Base-by-base conservation (phyloP, 2,797 vertebrate genomes). In the Crocidura indochinensis region DNA sequence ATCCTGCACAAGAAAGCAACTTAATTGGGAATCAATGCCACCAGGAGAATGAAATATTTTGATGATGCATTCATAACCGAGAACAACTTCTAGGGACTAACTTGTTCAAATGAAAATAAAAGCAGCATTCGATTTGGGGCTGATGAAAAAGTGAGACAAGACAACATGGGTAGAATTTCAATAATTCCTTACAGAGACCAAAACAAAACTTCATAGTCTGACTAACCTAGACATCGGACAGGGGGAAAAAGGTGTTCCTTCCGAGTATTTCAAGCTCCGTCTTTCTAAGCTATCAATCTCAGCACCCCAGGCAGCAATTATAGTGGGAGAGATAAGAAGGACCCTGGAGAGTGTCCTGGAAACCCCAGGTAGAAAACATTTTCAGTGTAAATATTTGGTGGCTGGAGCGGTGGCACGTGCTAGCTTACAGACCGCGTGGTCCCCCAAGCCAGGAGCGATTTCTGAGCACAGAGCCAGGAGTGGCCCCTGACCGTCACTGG, bases 261-360 rank as follows among this genome's bases (percentile, higher is more conserved):
- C n/a, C 27, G 29, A 31, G 22, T 3, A 3, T 78, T 73, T 29
- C 51, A 74, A 1, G 49, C 2, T 9, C 10, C 38, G 20, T 65
- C 10, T 76, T 74, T 62, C 77, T 49, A 56, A 87, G 38, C 80
- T 84, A 60, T 91, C 91, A 80, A 2, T 93, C 91, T 84, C 8
- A 74, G 20, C 19, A 20, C 64, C 31, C 24, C 10, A 56, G 73
- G 68, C 38, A 47, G 79, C 82, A 95, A 88, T 95, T 95, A 95
- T 38, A 85, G 68, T n/a, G 64, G 17, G 8, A 22, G 62, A 76
- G 64, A 68, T 87, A 46, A 89, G 84, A 80, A 88, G 20, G 10
- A 24, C 14, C 51, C 87, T 88, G 87, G 64, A 65, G 92, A 65
- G 60, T 24, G 75, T 49, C 73, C 67, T 71, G 77, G 67, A 73